Conservation (phyloP, 2,888 invertebrate species). For the Drosophila cognata region DNA sequence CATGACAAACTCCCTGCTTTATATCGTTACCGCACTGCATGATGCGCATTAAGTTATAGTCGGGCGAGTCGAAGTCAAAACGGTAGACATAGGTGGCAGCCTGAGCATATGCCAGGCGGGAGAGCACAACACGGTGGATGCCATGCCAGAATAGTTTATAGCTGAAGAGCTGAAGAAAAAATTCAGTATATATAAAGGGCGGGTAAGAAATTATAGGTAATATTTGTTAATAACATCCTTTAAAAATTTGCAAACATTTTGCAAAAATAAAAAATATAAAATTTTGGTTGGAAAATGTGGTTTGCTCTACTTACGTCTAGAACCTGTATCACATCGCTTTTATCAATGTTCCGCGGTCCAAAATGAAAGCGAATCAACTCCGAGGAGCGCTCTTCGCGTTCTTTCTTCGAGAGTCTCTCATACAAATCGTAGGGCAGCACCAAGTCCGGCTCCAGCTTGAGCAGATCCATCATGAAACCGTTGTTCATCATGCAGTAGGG, state of each 20-base stretch:
- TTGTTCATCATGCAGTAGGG: slow-evolving; percentile 55
- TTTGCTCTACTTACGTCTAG: slow-evolving; percentile 75
- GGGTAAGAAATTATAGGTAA: background rate
- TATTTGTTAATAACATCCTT: too few species aligned
- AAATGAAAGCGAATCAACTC: slow-evolving; percentile 85
- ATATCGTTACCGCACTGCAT: slow-evolving; percentile 75
- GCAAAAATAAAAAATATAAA: too few species aligned
- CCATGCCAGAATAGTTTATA: slow-evolving; percentile 84
- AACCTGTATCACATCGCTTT: slow-evolving; percentile 71
- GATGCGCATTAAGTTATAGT: slow-evolving; percentile 78
- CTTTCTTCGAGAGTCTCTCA: slow-evolving; percentile 31
- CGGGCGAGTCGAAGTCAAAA: slow-evolving; percentile 83
- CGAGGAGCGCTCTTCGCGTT: slow-evolving; percentile 52
- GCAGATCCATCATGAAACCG: slow-evolving; percentile 40
- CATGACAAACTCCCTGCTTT: slow-evolving; percentile 81
- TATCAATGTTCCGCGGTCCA: slow-evolving; percentile 64
- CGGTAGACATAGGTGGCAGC: slow-evolving; percentile 82
- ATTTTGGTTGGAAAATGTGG: background rate
- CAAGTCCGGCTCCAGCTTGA: slow-evolving; percentile 52
- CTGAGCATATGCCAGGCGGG: slow-evolving; percentile 68
- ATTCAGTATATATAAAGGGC: background rate
- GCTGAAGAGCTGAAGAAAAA: slow-evolving; percentile 71
- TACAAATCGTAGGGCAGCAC: slow-evolving; percentile 76
- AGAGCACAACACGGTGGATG: slow-evolving; percentile 75
- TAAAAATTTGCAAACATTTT: too few species aligned